Base-by-base conservation (phyloP, 2,113 vertebrate genomes). In the Egretta garzetta region DNA sequence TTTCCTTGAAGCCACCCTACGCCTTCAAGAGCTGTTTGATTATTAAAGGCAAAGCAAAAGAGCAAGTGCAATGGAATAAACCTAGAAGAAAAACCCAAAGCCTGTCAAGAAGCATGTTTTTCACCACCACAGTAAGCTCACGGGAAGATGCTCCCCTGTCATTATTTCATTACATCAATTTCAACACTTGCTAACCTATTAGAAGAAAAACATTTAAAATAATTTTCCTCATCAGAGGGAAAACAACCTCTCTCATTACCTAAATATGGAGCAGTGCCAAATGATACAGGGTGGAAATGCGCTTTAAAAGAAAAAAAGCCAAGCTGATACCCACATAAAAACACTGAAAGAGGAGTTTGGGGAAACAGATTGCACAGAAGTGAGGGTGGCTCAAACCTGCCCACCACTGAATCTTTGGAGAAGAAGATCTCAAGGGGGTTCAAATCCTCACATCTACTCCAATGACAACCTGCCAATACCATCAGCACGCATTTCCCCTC, bases 121-220 rank as follows among this genome's bases (percentile, higher is more conserved):
- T 88, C 76, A 88, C 53, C 47, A 80, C 66, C 15, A 10, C 85
- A 94, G 76, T 83, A 79, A 92, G 73, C 92, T 97, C 91, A 94
- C 12, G 37, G 88, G 60, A 90, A 95, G 93, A 88, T 75, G 93
- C 86, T 95, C 74, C 95, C 87, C 93, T 94, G 87, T 96, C 95
- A 97, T 98, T 97, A 97, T 96, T 97, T 97, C 96, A 98, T 94
- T 96, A 97, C 90, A 74, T 75, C 91, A 93, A 96, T 97, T 96
- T 95, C 95, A 97, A 97, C 92, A 92, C 95, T 97, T 92, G 95
- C 94, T 96, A 94, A 97, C 91, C 95, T 97, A 94, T 96, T 96
- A 97, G 93, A 96, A 98, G 97, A 71, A 96, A 97, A 98, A 94
- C 94, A 96, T 96, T 96, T 94, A 52, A 97, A 97, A 96, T 96